Conservation (phyloP, 2,113 vertebrate species). For the Ploceus nigricollis region DNA sequence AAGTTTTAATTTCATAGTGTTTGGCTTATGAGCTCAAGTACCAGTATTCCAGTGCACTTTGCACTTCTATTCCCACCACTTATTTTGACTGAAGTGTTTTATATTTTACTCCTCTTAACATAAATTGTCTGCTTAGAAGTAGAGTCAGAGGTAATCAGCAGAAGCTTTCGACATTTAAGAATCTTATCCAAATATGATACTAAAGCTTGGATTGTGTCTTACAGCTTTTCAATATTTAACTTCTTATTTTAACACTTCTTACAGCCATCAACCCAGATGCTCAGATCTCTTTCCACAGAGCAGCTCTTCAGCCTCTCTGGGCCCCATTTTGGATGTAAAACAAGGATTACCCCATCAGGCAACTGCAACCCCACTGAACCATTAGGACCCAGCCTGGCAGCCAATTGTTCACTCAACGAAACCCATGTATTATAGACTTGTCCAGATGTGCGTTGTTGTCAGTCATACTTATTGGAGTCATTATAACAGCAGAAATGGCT, state of each 20-base stretch:
- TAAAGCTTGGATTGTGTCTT: neutral
- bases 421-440: neutral
- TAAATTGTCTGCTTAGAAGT: neutral
- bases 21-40: neutral
- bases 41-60: neutral
- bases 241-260: neutral
- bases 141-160: neutral
- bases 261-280: neutral
- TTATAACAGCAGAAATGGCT: neutral
- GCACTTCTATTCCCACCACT: neutral
- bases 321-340: neutral
- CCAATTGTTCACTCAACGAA: neutral
- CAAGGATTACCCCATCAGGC: neutral
- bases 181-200: neutral
- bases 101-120: neutral
- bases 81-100: neutral
- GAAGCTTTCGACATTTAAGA: neutral
- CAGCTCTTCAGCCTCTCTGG: neutral
- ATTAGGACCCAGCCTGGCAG: neutral
- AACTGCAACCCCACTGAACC: neutral
- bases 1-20: neutral
- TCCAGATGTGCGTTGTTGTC: accelerated
- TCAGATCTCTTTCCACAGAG: neutral
- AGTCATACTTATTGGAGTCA: neutral
- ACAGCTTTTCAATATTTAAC: neutral